Conservation (phyloP, 2,797 vertebrate species). For the Chaetodon trifasciatus region DNA sequence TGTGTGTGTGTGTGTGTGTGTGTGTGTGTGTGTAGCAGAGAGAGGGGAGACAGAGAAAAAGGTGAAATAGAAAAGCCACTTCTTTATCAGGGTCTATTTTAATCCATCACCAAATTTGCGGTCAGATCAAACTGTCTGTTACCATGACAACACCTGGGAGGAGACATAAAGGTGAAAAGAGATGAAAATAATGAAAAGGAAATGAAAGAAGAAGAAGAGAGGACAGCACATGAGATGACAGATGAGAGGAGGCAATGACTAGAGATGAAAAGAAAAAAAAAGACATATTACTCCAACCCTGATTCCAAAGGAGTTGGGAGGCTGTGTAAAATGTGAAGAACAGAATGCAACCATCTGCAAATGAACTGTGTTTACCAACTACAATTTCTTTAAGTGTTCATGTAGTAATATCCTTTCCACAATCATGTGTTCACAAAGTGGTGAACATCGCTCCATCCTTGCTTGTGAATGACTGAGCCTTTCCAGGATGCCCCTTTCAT, state of each 20-base stretch:
- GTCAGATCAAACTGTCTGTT: constrained; percentile 70
- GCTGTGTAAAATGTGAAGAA: background rate
- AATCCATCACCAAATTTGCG: constrained; percentile 57
- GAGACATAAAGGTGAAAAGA: constrained; percentile 59
- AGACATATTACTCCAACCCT: no score
- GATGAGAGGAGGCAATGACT: background rate
- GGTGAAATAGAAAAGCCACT: constrained; percentile 18
- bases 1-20: no score
- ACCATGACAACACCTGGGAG: constrained; percentile 59
- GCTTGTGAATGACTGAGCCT: no score
- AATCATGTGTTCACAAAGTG: no score
- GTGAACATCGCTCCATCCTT: no score
- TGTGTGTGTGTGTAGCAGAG: background rate
- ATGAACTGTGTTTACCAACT: background rate
- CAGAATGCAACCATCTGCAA: background rate
- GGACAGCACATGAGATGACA: no score
- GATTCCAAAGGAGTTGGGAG: no score
- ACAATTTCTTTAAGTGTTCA: no score
- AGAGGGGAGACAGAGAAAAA: constrained; percentile 2
- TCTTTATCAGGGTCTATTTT: constrained; percentile 59
- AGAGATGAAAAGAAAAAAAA: background rate
- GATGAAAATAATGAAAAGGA: constrained; percentile 50
- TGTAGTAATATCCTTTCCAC: no score
- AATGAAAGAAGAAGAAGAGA: constrained; percentile 10
- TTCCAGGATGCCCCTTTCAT: no score